Evolutionary conservation across 2,888 invertebrate genomes (phyloP).

Genomic region (Sepiola atlantica): DNA sequence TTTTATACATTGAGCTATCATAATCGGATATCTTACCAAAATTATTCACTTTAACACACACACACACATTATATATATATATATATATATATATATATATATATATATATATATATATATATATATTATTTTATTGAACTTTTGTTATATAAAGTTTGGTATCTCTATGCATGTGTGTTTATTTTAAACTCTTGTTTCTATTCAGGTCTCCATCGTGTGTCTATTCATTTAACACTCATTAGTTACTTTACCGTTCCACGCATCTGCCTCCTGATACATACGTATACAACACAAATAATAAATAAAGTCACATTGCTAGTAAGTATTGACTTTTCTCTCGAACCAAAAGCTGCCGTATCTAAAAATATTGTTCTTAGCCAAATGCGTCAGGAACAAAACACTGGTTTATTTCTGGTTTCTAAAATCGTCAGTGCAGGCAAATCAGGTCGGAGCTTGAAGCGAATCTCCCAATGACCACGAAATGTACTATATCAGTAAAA

Average conservation of each 20-base stretch:
- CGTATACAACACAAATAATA: background rate
- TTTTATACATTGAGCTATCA: too few species aligned
- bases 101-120: background rate
- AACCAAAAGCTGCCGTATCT: background rate
- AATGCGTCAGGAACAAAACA: background rate
- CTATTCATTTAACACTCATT: background rate
- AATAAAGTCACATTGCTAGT: background rate
- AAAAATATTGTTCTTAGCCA: background rate
- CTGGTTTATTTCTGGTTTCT: background rate
- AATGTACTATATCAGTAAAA: background rate
- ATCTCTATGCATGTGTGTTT: background rate
- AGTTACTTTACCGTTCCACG: background rate
- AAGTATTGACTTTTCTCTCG: background rate
- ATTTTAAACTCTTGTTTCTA: background rate
- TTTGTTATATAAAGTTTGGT: too few species aligned
- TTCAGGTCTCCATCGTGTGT: background rate
- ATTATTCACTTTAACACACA: too few species aligned
- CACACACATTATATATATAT: constrained; percentile 32
- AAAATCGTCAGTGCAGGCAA: background rate
- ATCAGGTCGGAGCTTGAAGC: background rate
- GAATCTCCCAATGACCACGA: background rate
- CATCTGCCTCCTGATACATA: background rate
- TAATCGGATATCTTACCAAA: too few species aligned
- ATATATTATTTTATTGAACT: background rate
- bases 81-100: constrained; percentile 17